Percentiles rank a stretch among this genome's conserved stretches.
Evolutionary conservation across 2,888 invertebrate genomes (phyloP).

Genomic region (Himalopsyche anomala): DNA sequence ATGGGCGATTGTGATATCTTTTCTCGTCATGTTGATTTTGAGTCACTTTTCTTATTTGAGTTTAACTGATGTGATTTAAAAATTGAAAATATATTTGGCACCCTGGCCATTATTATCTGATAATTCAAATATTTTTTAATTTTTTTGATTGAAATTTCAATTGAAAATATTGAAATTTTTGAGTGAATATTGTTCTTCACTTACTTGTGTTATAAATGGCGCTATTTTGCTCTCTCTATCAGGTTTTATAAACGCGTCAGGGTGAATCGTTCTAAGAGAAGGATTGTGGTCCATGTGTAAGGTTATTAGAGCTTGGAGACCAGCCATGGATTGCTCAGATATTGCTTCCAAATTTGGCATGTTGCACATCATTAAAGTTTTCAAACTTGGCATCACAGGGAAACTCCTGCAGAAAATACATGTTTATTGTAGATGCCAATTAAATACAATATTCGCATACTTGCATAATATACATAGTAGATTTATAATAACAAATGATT

Average conservation of each 20-base stretch:
- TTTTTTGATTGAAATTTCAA: too few species aligned
- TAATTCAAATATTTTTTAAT: too few species aligned
- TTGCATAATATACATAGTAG: too few species aligned
- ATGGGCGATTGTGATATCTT: not conserved
- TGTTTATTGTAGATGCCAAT: too few species aligned
- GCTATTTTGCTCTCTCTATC: slow-evolving; percentile 77
- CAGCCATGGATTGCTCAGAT: slow-evolving; percentile 76
- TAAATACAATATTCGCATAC: too few species aligned
- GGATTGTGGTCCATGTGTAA: slow-evolving; percentile 82
- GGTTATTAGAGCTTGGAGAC: slow-evolving; percentile 77
- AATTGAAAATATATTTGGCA: too few species aligned
- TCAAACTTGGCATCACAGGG: slow-evolving; percentile 79
- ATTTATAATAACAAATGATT: too few species aligned
- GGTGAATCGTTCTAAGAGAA: slow-evolving; percentile 77
- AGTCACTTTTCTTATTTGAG: not conserved
- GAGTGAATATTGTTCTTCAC: slow-evolving; percentile 20
- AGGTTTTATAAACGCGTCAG: slow-evolving; percentile 78
- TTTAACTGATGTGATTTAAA: too few species aligned
- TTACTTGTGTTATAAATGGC: slow-evolving; percentile 81
- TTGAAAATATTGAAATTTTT: too few species aligned
- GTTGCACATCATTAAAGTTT: slow-evolving; percentile 82
- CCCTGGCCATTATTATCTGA: too few species aligned
- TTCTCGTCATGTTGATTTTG: too few species aligned
- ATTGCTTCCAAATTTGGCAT: slow-evolving; percentile 80
- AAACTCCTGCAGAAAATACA: slow-evolving; percentile 76